Conservation (phyloP, 2,888 invertebrate species). For the Labia minor region DNA sequence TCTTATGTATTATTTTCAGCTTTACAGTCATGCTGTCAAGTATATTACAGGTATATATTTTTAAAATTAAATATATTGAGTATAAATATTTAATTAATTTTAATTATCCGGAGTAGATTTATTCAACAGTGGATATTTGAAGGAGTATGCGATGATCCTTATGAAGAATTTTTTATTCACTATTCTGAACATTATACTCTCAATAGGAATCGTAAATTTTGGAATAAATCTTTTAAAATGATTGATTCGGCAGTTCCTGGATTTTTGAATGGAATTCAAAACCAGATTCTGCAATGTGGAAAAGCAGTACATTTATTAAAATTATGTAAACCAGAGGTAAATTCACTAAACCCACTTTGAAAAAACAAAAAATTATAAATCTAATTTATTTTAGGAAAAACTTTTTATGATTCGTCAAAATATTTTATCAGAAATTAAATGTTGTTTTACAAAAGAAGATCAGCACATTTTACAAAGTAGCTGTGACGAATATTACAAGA, state of each 20-base stretch:
- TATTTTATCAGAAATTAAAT: not conserved
- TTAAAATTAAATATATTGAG: no score
- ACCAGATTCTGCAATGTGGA: conserved; percentile 60
- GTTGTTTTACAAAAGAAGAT: conserved; percentile 14
- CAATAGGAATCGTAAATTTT: conserved; percentile 51
- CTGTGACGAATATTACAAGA: not conserved
- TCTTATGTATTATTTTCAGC: conserved; percentile 47
- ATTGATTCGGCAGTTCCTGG: conserved; percentile 47
- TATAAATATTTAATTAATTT: conserved; percentile 30
- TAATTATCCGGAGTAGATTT: conserved; percentile 39
- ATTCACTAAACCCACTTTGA: conserved; percentile 32
- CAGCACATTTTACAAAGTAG: not conserved
- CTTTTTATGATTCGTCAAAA: not conserved
- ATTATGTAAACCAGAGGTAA: conserved; percentile 56
- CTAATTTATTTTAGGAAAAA: conserved; percentile 4
- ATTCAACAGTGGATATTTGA: conserved; percentile 77
- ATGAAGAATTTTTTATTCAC: conserved; percentile 75
- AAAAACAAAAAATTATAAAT: no score
- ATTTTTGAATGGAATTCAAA: conserved; percentile 51
- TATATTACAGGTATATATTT: conserved; percentile 45
- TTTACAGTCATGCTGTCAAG: conserved; percentile 44
- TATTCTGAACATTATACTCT: conserved; percentile 54
- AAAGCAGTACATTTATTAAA: conserved; percentile 61
- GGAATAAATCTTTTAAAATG: conserved; percentile 53
- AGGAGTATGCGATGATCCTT: conserved; percentile 67